Evolutionary conservation across 2,113 vertebrate genomes (phyloP), one percentile per base, ranked within the genome.

Genomic region (Tragelaphus buxtoni): DNA sequence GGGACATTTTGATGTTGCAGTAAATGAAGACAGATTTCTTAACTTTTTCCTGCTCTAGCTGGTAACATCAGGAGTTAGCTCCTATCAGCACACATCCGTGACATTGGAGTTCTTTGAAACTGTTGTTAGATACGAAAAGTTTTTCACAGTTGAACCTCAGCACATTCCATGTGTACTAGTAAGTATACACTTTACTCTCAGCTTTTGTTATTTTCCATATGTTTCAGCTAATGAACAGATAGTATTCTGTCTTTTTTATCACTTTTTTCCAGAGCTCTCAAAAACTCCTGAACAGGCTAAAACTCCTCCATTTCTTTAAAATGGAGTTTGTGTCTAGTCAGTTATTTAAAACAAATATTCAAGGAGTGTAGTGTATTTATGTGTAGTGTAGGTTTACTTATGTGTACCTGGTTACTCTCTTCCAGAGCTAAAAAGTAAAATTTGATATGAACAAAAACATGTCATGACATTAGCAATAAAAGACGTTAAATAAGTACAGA

Each of bases 21-120:
- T 96, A 72, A 96, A 63, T 56, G 95, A 95, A 76, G 3, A 28
- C n/a, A 87, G 2, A 58, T 96, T 80, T 96, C 82, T 85, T 98
- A 55, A 94, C 79, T 95, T 96, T 94, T 96, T 69, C 81, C 69
- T 97, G 56, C 94, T 98, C 28, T 98, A 99, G 99, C 98, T 99
- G 98, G 99, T 99, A 58, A 99, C 99, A 74, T 99, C 99, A 88
- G 98, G 99, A 53, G 99, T 99, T 91, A 99, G 99, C 98, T 99
- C 99, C 97, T 99, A 99, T 98, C 99, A 99, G 95, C 99, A 99
- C 97, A 98, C 99, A 56, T 99, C 99, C 2, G 99, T 99, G 76
- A 99, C 99, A 0, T 98, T 99, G 98, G 99, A 99, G 98, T 99
- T 99, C 98, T 99, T 99, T 28, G 99, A 99, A 97, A 99, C 99